These are phyloP conservation scores for Trichonephila clavipes DNA, from an alignment of 1,140 invertebrate species.

Conservation along the genomic window DNA sequence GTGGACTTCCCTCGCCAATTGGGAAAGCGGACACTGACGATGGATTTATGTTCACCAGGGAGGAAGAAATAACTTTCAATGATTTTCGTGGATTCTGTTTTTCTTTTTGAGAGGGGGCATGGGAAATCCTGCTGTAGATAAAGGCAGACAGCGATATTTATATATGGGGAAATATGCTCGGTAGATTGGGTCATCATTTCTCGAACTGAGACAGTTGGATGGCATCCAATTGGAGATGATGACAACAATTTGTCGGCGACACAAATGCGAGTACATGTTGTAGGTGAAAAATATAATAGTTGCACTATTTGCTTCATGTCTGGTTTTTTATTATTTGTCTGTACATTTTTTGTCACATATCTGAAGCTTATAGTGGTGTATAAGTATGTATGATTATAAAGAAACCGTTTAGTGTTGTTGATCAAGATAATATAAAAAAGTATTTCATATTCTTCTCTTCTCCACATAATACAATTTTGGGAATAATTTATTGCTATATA, in stretches of 20 bases:
- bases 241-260: neutral
- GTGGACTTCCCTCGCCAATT: neutral
- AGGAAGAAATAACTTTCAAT: constrained; percentile 60
- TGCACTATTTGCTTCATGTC: neutral
- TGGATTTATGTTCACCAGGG: constrained; percentile 59
- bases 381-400: too few relatives aligned
- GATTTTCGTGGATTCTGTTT: constrained; percentile 26
- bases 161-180: constrained; percentile 18
- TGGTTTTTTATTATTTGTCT: neutral
- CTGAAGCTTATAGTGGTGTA: neutral
- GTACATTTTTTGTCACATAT: neutral
- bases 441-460: too few relatives aligned
- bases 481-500: too few relatives aligned
- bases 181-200: constrained; percentile 22
- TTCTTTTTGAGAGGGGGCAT: neutral
- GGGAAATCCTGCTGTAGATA: constrained; percentile 13
- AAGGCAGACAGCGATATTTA: neutral
- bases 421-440: too few relatives aligned
- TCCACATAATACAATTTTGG: too few relatives aligned
- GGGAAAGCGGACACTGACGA: constrained; percentile 27
- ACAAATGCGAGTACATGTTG: neutral
- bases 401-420: too few relatives aligned
- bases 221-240: neutral
- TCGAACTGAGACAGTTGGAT: neutral
- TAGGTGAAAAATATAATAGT: neutral